A percentile compares a stretch with the other conserved stretches of the same genome.
Evolutionary conservation across 2,888 invertebrate species (phyloP).

Genomic region (Synergus laeviventris): DNA sequence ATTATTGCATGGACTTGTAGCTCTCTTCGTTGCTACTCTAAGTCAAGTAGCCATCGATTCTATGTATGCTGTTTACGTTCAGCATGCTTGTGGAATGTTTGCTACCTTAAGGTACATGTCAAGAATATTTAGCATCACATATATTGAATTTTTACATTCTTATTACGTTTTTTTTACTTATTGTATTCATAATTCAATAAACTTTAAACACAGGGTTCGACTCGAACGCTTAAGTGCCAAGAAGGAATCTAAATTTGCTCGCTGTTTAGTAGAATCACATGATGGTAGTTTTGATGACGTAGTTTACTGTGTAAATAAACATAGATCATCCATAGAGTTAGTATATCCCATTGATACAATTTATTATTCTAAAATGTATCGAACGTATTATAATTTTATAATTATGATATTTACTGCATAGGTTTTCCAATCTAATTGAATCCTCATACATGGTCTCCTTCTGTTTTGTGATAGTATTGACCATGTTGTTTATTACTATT

Average conservation of each 20-base stretch:
- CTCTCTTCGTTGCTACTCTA: neutral
- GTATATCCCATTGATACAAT: neutral
- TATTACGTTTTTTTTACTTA: too few species aligned
- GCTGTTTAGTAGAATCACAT: neutral
- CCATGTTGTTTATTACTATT: neutral
- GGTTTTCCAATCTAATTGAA: neutral
- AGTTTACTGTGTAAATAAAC: neutral
- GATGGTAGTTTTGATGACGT: neutral
- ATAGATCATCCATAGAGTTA: neutral
- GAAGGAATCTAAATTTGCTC: neutral
- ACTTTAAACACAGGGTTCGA: neutral
- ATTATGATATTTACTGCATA: neutral
- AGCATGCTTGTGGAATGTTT: slow-evolving; percentile 11
- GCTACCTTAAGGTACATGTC: neutral
- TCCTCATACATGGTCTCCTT: neutral
- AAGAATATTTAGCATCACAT: neutral
- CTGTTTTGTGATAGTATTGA: neutral
- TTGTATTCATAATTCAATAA: neutral
- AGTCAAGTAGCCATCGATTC: slow-evolving; percentile 5
- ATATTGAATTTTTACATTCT: neutral
- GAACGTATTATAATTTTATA: neutral
- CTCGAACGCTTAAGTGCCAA: neutral
- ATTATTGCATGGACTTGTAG: neutral
- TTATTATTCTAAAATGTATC: neutral
- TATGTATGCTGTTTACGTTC: slow-evolving; percentile 1